A percentile compares a stretch with the other conserved stretches of the same genome.
Evolutionary conservation across 2,113 vertebrate species (phyloP).

Genomic region (Cyanocitta stelleri): DNA sequence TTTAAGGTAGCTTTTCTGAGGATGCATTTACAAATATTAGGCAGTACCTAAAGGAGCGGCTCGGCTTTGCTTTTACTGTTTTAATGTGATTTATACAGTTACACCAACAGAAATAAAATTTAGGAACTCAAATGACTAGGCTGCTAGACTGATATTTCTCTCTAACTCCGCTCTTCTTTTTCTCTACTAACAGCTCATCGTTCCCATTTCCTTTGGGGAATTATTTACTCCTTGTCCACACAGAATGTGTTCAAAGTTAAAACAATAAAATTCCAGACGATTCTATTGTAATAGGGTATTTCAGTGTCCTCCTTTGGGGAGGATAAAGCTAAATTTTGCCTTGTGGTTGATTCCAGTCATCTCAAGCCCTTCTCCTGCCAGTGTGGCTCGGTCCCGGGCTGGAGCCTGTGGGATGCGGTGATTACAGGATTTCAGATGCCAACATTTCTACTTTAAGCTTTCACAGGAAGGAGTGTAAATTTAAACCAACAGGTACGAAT

Average conservation of each 20-base stretch:
- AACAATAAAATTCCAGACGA: not conserved
- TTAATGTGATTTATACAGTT: not conserved
- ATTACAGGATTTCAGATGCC: not conserved
- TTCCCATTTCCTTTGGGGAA: not conserved
- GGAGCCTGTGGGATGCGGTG: not conserved
- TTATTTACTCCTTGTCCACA: not conserved
- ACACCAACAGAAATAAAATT: not conserved
- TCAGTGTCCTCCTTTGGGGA: not conserved
- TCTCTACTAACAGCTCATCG: not conserved
- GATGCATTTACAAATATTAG: not conserved
- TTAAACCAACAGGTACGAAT: constrained; percentile 24
- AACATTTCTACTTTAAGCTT: constrained; percentile 27
- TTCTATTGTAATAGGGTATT: not conserved
- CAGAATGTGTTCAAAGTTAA: not conserved
- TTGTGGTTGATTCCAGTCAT: not conserved
- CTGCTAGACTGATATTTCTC: not conserved
- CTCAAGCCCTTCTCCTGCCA: not conserved
- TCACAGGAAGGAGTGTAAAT: constrained; percentile 49
- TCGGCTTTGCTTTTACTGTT: not conserved
- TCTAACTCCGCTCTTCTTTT: not conserved
- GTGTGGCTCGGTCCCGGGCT: not conserved
- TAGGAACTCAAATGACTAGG: not conserved
- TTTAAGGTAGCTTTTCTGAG: not conserved
- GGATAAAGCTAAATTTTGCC: not conserved
- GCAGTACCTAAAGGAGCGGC: not conserved